These are phyloP conservation scores for Spodoptera frugiperda DNA, from an alignment of 1,140 invertebrate species.

Conservation along the genomic window DNA sequence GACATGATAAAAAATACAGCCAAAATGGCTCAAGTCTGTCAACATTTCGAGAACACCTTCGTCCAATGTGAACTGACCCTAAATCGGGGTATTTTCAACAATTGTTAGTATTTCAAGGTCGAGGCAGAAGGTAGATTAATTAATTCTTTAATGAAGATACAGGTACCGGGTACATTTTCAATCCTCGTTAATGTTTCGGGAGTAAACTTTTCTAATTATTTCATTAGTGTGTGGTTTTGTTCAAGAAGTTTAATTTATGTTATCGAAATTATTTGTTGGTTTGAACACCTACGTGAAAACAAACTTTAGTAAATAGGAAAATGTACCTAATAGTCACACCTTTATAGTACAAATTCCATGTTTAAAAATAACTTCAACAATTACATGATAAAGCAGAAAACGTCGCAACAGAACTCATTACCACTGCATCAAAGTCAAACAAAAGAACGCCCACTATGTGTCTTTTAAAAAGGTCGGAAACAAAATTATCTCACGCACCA, in stretches of 20 bases:
- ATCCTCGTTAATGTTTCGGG: slow-evolving; percentile 40
- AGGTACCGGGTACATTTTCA: slow-evolving; percentile 34
- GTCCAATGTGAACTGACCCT: too few species aligned
- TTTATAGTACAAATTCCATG: background rate
- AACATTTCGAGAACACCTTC: too few species aligned
- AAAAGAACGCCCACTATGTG: background rate
- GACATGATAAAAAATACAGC: too few species aligned
- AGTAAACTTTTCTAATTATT: slow-evolving; percentile 43
- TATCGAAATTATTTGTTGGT: background rate
- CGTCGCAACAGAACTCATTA: too few species aligned
- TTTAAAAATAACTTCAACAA: background rate
- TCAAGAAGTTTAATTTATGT: background rate
- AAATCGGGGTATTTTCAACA: background rate
- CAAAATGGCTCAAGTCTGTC: too few species aligned
- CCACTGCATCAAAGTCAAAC: background rate
- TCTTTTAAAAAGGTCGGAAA: slow-evolving; percentile 3
- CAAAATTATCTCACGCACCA: slow-evolving; percentile 20
- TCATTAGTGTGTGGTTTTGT: slow-evolving; percentile 12
- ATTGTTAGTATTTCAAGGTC: slow-evolving; percentile 35
- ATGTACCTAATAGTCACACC: too few species aligned
- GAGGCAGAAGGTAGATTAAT: slow-evolving; percentile 9
- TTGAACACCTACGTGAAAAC: background rate
- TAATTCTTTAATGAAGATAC: slow-evolving; percentile 35
- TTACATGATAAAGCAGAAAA: background rate
- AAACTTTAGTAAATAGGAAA: background rate